Evolutionary conservation across 2,888 invertebrate genomes (phyloP).

Genomic region (Parnassius orleans): DNA sequence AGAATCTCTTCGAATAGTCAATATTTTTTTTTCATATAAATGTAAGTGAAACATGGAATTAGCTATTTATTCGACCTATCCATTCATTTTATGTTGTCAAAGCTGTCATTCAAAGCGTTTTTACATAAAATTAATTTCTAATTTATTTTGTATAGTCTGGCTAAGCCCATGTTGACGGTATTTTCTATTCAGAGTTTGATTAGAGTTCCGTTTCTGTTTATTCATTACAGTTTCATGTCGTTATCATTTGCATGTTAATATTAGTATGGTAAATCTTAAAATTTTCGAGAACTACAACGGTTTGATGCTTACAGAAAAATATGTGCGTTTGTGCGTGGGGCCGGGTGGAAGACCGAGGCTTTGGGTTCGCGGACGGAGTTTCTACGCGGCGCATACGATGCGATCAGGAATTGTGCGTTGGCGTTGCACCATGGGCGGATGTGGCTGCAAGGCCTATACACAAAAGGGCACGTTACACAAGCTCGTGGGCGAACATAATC

Average conservation of each 20-base stretch:
- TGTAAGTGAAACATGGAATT: neutral
- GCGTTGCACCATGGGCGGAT: constrained; percentile 77
- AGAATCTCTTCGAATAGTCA: constrained; percentile 21
- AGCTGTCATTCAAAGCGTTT: too few relatives aligned
- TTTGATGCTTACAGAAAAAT: constrained; percentile 53
- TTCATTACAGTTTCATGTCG: neutral
- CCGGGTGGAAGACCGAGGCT: constrained; percentile 73
- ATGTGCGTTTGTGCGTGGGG: constrained; percentile 68
- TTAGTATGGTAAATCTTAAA: neutral
- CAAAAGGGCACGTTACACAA: constrained; percentile 71
- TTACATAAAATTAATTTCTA: neutral
- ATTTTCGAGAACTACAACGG: constrained; percentile 30
- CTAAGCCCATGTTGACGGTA: neutral
- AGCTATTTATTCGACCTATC: neutral
- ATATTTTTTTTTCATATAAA: constrained; percentile 7
- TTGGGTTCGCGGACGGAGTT: constrained; percentile 75
- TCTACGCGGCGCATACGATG: constrained; percentile 77
- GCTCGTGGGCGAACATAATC: constrained; percentile 73
- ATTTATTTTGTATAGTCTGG: neutral
- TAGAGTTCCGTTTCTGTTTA: neutral
- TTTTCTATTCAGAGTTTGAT: neutral
- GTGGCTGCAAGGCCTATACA: constrained; percentile 75
- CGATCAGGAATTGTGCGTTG: constrained; percentile 74
- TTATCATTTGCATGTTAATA: constrained; percentile 2
- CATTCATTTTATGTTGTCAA: too few relatives aligned